phyloP scores from a whole-genome alignment of 1,140 invertebrate genomes.

The Asobara japonica region DNA sequence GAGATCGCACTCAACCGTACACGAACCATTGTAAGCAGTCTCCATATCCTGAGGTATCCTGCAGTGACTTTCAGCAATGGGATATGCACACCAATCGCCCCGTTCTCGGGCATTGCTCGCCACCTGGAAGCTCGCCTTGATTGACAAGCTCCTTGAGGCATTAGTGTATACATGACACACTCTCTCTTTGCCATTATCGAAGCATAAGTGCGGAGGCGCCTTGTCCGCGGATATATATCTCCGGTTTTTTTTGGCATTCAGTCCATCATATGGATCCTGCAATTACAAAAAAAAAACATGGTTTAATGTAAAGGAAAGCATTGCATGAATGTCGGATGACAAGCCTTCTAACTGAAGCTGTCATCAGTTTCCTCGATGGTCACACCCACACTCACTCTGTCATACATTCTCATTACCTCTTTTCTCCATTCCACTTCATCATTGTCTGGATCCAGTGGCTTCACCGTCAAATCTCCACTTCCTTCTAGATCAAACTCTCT shows the following conservation, averaged over 20 bases:
- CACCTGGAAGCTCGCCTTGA: conserved; percentile 68
- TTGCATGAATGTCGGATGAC: too few relatives aligned
- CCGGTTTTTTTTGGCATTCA: not conserved
- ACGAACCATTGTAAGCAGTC: conserved; percentile 61
- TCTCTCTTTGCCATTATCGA: conserved; percentile 61
- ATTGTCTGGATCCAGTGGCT: conserved; percentile 42
- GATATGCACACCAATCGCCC: conserved; percentile 70
- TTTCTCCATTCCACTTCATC: conserved; percentile 39
- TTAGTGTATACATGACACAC: conserved; percentile 73
- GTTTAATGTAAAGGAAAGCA: too few relatives aligned
- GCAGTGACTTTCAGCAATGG: conserved; percentile 67
- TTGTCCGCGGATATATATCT: conserved; percentile 34
- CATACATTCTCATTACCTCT: conserved; percentile 5
- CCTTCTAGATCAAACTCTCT: conserved; percentile 34
- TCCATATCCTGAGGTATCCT: conserved; percentile 64
- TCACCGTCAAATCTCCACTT: conserved; percentile 50
- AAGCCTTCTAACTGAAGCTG: too few relatives aligned
- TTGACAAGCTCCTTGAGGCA: conserved; percentile 63
- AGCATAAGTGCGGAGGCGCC: conserved; percentile 72
- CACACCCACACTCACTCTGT: not conserved
- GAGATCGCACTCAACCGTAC: conserved; percentile 74
- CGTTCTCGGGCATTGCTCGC: conserved; percentile 59
- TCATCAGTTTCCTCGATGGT: too few relatives aligned
- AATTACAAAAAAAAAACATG: not conserved
- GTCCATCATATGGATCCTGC: not conserved